phyloP scores from a whole-genome alignment of 2,113 vertebrate species.

The Lanius collurio region DNA sequence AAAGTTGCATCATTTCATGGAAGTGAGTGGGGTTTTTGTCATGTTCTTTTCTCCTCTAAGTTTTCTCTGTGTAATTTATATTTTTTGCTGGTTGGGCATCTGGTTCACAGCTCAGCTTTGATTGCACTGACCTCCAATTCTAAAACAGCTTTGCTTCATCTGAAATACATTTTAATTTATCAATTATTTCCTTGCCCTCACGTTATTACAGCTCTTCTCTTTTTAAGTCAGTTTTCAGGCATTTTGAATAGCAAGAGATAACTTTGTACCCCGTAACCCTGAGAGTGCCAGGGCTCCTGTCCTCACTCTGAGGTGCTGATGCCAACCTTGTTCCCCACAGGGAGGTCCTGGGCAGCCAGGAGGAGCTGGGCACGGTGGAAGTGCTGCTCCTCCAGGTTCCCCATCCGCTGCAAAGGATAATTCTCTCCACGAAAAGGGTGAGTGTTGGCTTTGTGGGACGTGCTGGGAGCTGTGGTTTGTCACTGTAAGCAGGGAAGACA shows the following conservation, averaged over 20 bases:
- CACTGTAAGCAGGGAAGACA: fast-evolving
- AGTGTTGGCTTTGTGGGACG: background rate
- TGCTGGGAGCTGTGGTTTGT: fast-evolving
- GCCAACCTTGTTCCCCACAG: background rate
- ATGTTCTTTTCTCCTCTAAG: fast-evolving
- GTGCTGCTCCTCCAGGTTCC: conserved; percentile 1
- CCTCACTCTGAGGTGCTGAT: background rate
- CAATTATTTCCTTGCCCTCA: fast-evolving
- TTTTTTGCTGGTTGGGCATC: background rate
- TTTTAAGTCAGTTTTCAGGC: background rate
- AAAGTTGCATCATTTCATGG: background rate
- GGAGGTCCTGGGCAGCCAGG: background rate
- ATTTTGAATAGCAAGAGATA: background rate
- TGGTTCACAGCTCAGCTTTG: background rate
- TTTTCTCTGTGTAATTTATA: background rate
- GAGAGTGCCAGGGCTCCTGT: background rate
- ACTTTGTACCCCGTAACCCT: background rate
- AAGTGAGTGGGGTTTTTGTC: background rate
- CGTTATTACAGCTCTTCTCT: fast-evolving
- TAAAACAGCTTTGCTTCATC: background rate
- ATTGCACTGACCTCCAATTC: background rate
- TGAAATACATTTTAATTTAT: background rate
- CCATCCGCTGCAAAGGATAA: conserved; percentile 7
- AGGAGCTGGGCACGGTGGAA: background rate
- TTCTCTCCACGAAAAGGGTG: background rate